Evolutionary conservation across 2,797 vertebrate genomes (phyloP), one percentile per base, ranked within the genome.

Genomic region (Streptopelia turtur): DNA sequence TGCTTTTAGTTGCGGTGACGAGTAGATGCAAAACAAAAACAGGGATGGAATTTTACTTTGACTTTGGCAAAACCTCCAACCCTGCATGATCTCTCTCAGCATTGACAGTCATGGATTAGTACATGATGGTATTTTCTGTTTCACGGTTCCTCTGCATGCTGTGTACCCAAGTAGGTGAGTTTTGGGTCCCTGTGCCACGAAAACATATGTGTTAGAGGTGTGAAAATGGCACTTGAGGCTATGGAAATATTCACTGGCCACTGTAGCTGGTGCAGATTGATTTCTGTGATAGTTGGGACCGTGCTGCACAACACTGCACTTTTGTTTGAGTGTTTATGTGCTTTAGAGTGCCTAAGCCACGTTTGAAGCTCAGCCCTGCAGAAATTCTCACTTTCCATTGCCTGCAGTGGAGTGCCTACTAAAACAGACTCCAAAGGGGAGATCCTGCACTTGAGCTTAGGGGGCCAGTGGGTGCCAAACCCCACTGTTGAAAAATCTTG

Each of bases 391-490:
- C 8, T 23, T 28, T 6, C 10, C 59, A 23, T 70, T 1, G 1
- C 30, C 25, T 87, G 39, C 39, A 43, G 8, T 23, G 28, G 10
- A 7, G 1, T 74, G 5, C 43, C 21, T 86, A 31, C n/a, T 23
- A 27, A 24, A 39, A 85, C 56, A 9, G 13, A 9, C 15, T 74
- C 47, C 43, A 55, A 61, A 70, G 35, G 27, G 25, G 30, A 55
- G 50, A 35, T 64, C 30, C 43, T n/a, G 18, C 0, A 0, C 33
- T 68, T 52, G 35, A 56, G 27, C 23, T 37, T 70, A 14, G 6
- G 3, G 21, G 4, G 2, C 2, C 1, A 0, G 13, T 13, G 3
- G 3, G 12, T 57, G 17, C 45, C 50, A 49, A 41, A 13, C 27
- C 16, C 35, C 22, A 2, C 4, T 49, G 18, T 45, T 81, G 52